Evolutionary conservation across 1,140 invertebrate genomes (phyloP).

Genomic region (Zaprionus ghesquierei): DNA sequence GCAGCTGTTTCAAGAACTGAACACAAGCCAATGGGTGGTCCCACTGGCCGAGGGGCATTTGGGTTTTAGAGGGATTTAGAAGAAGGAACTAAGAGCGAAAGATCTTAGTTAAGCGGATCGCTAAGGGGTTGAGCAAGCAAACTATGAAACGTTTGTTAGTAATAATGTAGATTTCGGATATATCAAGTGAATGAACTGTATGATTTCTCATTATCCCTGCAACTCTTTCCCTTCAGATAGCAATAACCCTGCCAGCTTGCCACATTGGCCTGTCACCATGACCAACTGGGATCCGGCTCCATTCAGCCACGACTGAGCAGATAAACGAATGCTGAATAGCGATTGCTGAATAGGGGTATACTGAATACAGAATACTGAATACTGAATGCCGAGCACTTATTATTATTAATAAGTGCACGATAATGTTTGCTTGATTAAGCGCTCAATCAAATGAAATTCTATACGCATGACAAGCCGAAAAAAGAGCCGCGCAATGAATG

Average conservation of each 20-base stretch:
- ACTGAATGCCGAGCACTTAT: constrained; percentile 55
- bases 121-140: background rate
- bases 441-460: constrained; percentile 80
- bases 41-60: background rate
- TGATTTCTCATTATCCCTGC: too few species aligned
- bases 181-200: background rate
- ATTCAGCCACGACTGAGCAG: constrained; percentile 74
- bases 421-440: constrained; percentile 80
- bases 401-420: constrained; percentile 78
- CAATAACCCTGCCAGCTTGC: background rate
- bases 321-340: constrained; percentile 50
- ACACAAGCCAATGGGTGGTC: background rate
- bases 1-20: background rate
- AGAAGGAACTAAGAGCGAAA: background rate
- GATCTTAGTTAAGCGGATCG: background rate
- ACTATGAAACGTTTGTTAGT: background rate
- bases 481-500: constrained; percentile 36
- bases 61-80: background rate
- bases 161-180: background rate
- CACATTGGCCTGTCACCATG: constrained; percentile 25
- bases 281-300: constrained; percentile 43
- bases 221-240: background rate
- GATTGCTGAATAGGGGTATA: constrained; percentile 8
- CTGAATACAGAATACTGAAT: constrained; percentile 18
- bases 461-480: constrained; percentile 67